Conservation (phyloP, 1,140 invertebrate genomes). For the Thaumatotibia leucotreta region DNA sequence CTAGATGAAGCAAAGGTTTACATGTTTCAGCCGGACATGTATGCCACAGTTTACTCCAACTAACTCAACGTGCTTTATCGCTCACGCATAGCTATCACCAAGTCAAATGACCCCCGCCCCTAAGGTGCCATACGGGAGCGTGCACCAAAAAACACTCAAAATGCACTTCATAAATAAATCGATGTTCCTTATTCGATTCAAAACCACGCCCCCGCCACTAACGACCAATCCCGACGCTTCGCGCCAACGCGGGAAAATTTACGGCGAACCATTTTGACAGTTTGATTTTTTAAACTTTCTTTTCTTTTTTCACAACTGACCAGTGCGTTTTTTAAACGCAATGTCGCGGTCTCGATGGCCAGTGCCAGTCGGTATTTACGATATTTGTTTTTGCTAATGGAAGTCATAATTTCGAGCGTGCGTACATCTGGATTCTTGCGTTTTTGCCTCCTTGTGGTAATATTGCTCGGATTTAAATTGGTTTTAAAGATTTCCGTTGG, state of each 20-base stretch:
- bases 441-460: slow-evolving; percentile 5
- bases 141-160: slow-evolving; percentile 46
- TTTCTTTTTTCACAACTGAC: slow-evolving; percentile 41
- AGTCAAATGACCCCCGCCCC: slow-evolving; percentile 45
- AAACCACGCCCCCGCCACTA: slow-evolving; percentile 46
- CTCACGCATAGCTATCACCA: slow-evolving; percentile 29
- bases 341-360: slow-evolving; percentile 54
- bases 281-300: slow-evolving; percentile 68
- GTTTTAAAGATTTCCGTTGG: not conserved
- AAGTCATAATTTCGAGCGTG: slow-evolving; percentile 44
- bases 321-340: slow-evolving; percentile 42
- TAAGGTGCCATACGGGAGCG: slow-evolving; percentile 30
- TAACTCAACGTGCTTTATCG: slow-evolving; percentile 14
- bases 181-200: slow-evolving; percentile 46
- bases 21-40: not conserved
- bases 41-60: not conserved
- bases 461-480: slow-evolving; percentile 12
- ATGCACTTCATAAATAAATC: slow-evolving; percentile 70
- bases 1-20: not conserved
- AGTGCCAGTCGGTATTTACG: slow-evolving; percentile 43
- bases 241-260: slow-evolving; percentile 53
- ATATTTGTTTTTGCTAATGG: slow-evolving; percentile 56
- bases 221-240: slow-evolving; percentile 48
- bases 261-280: slow-evolving; percentile 70
- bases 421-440: slow-evolving; percentile 7